Evolutionary conservation across 2,113 vertebrate species (phyloP), one percentile per base, ranked within the genome.

Genomic region (Solea senegalensis): DNA sequence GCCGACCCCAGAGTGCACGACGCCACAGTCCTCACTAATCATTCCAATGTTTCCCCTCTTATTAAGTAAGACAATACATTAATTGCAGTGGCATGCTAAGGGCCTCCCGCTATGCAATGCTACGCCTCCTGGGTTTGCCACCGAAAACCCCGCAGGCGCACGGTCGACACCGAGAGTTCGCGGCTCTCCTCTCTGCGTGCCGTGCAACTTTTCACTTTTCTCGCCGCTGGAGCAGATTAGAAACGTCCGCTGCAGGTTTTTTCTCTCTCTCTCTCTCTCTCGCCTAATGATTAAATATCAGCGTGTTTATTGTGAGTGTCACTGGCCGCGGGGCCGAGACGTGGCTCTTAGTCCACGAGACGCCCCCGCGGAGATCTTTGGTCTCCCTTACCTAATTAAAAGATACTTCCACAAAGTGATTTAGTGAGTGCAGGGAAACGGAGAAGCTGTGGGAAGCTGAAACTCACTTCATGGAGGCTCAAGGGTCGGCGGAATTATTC

Each of bases 51-150:
- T 91, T 92, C 82, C 21, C 84, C 86, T 77, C 83, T 81, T 83
- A 86, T 89, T 90, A 87, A 68, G 87, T 87, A 88, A 90, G 87
- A 90, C 87, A 90, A 88, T 83, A 85, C 84, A 82, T 89, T 90
- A 89, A 91, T 83, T 89, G 83, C 85, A 75, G 28, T 74, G 83
- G 85, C 83, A 83, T 80, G 84, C 69, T 8, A 49, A 74, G 76
- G 71, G 69, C 69, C 82, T 88, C 80, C 76, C 48, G 81, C 83
- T 61, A 58, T 84, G 84, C 84, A 87, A 78, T 13, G 46, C 68
- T 83, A 87, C 44, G 60, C 75, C 82, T 76, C 69, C 74, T 1
- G 27, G 77, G 65, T 71, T 71, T 72, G 77, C 82, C 74, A 76
- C 78, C 40, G 51, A 80, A 27, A 84, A 74, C 74, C 79, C 67